Evolutionary conservation across 2,113 vertebrate species (phyloP), one percentile per base, ranked within the genome.

Genomic region (Maccullochella peelii): DNA sequence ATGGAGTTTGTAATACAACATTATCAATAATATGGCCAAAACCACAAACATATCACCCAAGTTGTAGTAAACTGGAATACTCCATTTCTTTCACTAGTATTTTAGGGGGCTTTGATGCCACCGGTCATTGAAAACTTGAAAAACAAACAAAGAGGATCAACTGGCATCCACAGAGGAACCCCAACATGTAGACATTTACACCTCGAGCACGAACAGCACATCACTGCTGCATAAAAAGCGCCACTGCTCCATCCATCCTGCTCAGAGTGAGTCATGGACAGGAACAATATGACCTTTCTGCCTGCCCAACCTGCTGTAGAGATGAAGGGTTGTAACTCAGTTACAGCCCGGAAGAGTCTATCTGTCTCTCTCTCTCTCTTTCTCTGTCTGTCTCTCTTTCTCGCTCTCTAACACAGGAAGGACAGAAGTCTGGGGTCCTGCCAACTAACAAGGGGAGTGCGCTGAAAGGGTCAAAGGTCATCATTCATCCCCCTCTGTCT

Each of bases 401-500:
- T 52, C 44, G 25, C 73, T 77, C 54, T 55, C 11, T 30, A 59
- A 52, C 77, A 69, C 66, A 83, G 77, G 81, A 82, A 83, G 77
- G 58, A 70, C 73, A 62, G 78, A 44, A 66, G 77, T 69, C 80
- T 67, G 79, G 72, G 80, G 72, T 58, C 25, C 75, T 47, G 73
- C 76, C 79, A 82, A 47, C 47, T 12, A 77, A 27, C 55, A 57
- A 83, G 40, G 75, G 72, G 73, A 84, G 75, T 73, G 33, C 1
- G 5, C 72, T 73, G 23, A 70, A 49, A 54, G 78, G 79, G 83
- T 91, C 82, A 66, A 5, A 87, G 91, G 84, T 90, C 86, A 83
- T 33, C 27, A 42, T 73, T 86, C 82, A 82, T 73, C 86, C 72
- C 33, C 36, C 47, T 68, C 55, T 7, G 50, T 73, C 77, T 86